These are phyloP conservation scores for Nicator chloris DNA, from an alignment of 2,113 vertebrate species.

Conservation along the genomic window DNA sequence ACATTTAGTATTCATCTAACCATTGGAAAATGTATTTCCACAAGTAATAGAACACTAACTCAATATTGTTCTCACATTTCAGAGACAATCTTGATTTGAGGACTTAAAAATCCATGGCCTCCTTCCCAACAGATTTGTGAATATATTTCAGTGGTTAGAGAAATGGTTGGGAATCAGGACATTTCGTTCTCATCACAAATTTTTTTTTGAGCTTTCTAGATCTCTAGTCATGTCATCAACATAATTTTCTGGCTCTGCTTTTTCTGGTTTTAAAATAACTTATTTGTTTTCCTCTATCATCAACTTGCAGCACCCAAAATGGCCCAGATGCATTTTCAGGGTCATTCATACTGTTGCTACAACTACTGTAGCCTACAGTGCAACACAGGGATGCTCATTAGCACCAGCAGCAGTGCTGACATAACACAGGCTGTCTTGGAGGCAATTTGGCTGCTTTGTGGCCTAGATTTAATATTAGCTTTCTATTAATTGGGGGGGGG, in stretches of 20 bases:
- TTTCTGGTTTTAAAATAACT: slow-evolving; percentile 9
- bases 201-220: not conserved
- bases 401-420: not conserved
- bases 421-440: not conserved
- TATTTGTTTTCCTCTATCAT: not conserved
- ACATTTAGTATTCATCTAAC: not conserved
- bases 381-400: not conserved
- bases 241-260: not conserved
- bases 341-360: not conserved
- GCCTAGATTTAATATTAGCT: not conserved
- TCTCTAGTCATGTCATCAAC: not conserved
- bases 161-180: not conserved
- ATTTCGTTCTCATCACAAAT: not conserved
- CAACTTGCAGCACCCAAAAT: not conserved
- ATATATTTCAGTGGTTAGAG: not conserved
- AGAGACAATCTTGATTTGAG: not conserved
- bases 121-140: not conserved
- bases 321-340: not conserved
- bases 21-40: not conserved
- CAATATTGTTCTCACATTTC: not conserved
- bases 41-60: not conserved
- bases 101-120: not conserved
- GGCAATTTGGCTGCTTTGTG: not conserved
- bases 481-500: not conserved
- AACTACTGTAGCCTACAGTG: slow-evolving; percentile 1